Evolutionary conservation across 2,888 invertebrate genomes (phyloP).

Genomic region (Tiliacea aurago): DNA sequence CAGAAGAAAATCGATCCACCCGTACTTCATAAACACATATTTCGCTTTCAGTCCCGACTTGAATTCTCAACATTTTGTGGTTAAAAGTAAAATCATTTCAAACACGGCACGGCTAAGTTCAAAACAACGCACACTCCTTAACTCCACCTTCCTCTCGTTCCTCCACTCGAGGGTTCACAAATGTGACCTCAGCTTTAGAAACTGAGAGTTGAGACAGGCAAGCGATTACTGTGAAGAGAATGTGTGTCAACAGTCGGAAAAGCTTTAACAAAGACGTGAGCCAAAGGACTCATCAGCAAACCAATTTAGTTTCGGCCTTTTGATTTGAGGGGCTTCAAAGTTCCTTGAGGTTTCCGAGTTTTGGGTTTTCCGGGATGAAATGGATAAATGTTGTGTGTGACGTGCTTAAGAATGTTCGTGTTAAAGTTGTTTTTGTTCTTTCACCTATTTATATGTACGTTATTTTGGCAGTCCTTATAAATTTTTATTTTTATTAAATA

Average conservation of each 20-base stretch:
- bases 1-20: neutral
- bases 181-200: conserved; percentile 60
- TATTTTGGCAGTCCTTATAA: too few relatives aligned
- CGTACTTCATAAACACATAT: neutral
- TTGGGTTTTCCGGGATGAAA: conserved; percentile 49
- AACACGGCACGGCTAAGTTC: neutral
- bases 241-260: conserved; percentile 72
- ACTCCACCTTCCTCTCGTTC: neutral
- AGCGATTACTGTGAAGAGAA: conserved; percentile 71
- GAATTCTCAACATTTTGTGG: neutral
- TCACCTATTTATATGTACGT: neutral
- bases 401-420: conserved; percentile 4
- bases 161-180: conserved; percentile 17
- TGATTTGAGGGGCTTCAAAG: conserved; percentile 63
- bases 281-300: conserved; percentile 64
- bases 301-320: conserved; percentile 64
- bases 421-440: neutral
- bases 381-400: conserved; percentile 38
- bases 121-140: conserved; percentile 1
- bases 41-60: neutral
- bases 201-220: conserved; percentile 61
- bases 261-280: conserved; percentile 65
- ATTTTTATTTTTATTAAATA: too few relatives aligned
- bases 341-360: conserved; percentile 43
- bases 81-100: neutral